These are phyloP conservation scores for Bolborhynchus lineola DNA, from an alignment of 2,113 vertebrate genomes.

Conservation along the genomic window DNA sequence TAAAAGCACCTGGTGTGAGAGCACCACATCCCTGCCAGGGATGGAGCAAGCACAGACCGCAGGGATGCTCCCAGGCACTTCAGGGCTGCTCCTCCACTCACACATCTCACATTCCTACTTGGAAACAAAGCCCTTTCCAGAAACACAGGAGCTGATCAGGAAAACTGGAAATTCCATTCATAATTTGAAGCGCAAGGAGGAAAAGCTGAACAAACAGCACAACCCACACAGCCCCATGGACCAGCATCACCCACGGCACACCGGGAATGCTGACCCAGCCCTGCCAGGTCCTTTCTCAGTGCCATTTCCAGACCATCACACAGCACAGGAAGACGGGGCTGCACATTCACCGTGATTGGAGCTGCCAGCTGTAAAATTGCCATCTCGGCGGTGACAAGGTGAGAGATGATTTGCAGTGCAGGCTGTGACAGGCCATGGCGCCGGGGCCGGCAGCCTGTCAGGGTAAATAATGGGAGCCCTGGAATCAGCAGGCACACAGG, in stretches of 20 bases:
- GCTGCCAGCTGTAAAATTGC: constrained; percentile 62
- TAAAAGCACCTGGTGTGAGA: not conserved
- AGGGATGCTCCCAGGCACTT: not conserved
- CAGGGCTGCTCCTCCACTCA: not conserved
- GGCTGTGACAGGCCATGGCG: not conserved
- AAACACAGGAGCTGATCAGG: fast-evolving
- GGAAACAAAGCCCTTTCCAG: not conserved
- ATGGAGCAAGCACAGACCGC: fast-evolving
- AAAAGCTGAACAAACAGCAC: fast-evolving
- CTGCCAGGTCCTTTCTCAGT: not conserved
- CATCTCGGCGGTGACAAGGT: constrained; percentile 20
- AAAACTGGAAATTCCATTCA: not conserved
- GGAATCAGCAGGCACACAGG: not conserved
- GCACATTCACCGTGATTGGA: not conserved
- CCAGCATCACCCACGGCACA: fast-evolving
- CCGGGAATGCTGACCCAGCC: fast-evolving
- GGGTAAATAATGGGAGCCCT: constrained; percentile 10
- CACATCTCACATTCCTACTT: not conserved
- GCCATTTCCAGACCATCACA: not conserved
- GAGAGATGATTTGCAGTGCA: not conserved
- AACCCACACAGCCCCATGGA: fast-evolving
- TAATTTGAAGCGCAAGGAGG: not conserved
- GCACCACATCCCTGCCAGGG: not conserved
- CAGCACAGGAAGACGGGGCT: not conserved
- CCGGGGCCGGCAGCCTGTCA: constrained; percentile 31